Evolutionary conservation across 2,797 vertebrate genomes (phyloP).

Genomic region (Lates japonicus): DNA sequence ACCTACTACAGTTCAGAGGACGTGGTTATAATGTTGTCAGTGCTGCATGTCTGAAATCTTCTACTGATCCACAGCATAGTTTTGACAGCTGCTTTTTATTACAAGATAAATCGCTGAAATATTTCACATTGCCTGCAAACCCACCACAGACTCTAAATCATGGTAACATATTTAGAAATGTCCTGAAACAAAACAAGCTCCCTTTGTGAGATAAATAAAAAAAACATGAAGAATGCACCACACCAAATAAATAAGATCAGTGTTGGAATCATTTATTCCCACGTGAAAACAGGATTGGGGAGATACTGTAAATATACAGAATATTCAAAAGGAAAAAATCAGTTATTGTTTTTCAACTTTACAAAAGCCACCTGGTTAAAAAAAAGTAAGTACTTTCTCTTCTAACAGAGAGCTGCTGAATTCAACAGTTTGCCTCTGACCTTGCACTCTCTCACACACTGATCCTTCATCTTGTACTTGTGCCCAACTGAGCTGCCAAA

Average conservation of each 20-base stretch:
- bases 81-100: slow-evolving; percentile 53
- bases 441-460: slow-evolving; percentile 45
- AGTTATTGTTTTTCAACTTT: neutral
- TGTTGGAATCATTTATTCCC: neutral
- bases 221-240: slow-evolving; percentile 14
- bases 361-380: neutral
- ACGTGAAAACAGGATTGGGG: neutral
- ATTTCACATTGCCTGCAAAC: slow-evolving; percentile 32
- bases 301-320: neutral
- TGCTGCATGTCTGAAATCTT: neutral
- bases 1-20: neutral
- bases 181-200: slow-evolving; percentile 6
- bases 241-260: neutral
- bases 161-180: slow-evolving; percentile 13
- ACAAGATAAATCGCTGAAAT: slow-evolving; percentile 41
- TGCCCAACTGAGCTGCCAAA: slow-evolving; percentile 19
- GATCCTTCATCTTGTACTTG: slow-evolving; percentile 44
- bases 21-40: neutral
- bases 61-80: neutral
- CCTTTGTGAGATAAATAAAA: slow-evolving; percentile 6
- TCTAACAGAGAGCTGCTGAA: slow-evolving; percentile 70
- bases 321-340: neutral
- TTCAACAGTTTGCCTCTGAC: slow-evolving; percentile 64
- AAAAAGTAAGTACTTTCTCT: slow-evolving; percentile 18
- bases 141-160: slow-evolving; percentile 11